Conservation (phyloP, 1,140 invertebrate genomes). For the Cydia strobilella region DNA sequence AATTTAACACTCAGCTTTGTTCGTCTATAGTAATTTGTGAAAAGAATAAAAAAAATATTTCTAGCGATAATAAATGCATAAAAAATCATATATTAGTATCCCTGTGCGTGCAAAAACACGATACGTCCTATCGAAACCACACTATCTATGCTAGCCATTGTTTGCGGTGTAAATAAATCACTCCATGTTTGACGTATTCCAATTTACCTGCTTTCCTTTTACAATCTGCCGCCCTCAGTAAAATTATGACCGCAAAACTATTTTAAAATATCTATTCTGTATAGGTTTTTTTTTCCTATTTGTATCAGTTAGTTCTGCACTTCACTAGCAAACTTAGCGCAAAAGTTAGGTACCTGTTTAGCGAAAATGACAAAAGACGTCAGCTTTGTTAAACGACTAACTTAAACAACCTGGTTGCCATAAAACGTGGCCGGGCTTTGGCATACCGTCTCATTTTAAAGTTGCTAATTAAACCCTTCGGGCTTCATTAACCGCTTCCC, state of each 20-base stretch:
- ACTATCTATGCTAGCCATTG: not conserved
- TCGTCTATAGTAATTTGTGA: too few relatives aligned
- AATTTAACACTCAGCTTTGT: too few relatives aligned
- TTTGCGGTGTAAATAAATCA: conserved; percentile 17
- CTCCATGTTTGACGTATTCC: conserved; percentile 6
- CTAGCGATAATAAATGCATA: too few relatives aligned
- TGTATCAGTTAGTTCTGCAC: too few relatives aligned
- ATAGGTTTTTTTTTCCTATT: too few relatives aligned
- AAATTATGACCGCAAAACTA: not conserved
- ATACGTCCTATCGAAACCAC: not conserved
- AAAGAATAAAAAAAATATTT: too few relatives aligned
- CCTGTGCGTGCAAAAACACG: not conserved
- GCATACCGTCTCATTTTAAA: conserved; percentile 17
- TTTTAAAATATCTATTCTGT: not conserved
- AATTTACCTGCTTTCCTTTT: not conserved
- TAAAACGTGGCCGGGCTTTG: conserved; percentile 4
- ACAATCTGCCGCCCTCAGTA: not conserved
- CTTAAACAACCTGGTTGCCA: not conserved
- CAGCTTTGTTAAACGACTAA: not conserved
- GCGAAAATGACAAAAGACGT: conserved; percentile 13
- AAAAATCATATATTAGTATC: not conserved
- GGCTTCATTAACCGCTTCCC: conserved; percentile 15
- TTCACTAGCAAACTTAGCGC: not conserved
- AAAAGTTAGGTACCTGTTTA: not conserved
- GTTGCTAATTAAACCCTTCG: conserved; percentile 20